Conservation (phyloP, 2,888 invertebrate species). For the Drosophila bunnanda region DNA sequence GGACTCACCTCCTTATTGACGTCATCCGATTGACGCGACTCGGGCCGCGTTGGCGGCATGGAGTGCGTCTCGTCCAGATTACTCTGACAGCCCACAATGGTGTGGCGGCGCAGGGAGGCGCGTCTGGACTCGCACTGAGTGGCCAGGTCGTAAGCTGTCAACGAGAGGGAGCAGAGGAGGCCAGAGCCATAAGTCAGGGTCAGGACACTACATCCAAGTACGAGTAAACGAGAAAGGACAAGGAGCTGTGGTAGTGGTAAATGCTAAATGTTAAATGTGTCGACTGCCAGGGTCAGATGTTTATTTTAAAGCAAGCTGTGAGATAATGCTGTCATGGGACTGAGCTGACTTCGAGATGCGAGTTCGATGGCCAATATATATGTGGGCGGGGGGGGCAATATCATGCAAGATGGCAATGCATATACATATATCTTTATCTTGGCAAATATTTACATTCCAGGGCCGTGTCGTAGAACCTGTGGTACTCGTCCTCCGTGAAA, state of each 20-base stretch:
- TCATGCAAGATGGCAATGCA: constrained; percentile 36
- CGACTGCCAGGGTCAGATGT: constrained; percentile 23
- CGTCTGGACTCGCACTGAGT: constrained; percentile 91
- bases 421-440: constrained; percentile 9
- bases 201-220: constrained; percentile 9
- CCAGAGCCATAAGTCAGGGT: constrained; percentile 29
- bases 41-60: constrained; percentile 89
- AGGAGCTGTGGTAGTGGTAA: not conserved
- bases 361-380: constrained; percentile 11
- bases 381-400: constrained; percentile 12
- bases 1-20: constrained; percentile 72
- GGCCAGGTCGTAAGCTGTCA: constrained; percentile 92
- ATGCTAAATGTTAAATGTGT: constrained; percentile 37
- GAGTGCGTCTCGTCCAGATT: constrained; percentile 85
- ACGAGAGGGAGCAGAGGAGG: constrained; percentile 3
- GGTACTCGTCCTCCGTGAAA: constrained; percentile 91
- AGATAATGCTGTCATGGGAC: constrained; percentile 7
- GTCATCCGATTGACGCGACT: constrained; percentile 86
- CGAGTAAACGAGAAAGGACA: not conserved
- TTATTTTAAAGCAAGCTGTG: constrained; percentile 25
- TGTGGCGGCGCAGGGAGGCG: constrained; percentile 89
- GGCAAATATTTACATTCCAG: constrained; percentile 89
- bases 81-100: constrained; percentile 87
- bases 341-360: constrained; percentile 13
- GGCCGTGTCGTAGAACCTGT: constrained; percentile 91